Evolutionary conservation across 2,797 vertebrate genomes (phyloP).

Genomic region (Varecia variegata): DNA sequence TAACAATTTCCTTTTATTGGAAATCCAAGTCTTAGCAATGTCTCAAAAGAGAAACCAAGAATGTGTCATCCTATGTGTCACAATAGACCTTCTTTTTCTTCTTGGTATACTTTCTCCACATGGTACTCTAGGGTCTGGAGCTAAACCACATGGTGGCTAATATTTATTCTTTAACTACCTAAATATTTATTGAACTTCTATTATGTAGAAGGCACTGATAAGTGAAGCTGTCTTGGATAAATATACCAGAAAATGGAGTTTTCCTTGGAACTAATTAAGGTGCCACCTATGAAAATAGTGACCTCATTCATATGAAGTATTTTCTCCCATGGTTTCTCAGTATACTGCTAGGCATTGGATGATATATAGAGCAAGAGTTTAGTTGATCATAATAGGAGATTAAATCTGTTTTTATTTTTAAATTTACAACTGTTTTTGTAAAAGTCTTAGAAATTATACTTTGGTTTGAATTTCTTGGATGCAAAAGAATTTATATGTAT

Average conservation of each 20-base stretch:
- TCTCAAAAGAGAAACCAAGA: background rate
- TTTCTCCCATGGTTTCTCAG: constrained; percentile 10
- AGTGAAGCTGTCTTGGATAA: background rate
- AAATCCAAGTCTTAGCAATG: background rate
- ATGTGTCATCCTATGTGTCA: background rate
- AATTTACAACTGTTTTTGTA: background rate
- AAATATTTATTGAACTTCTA: constrained; percentile 45
- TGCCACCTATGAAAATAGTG: background rate
- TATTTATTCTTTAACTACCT: constrained; percentile 2
- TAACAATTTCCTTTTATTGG: constrained; percentile 17
- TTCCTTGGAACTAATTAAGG: background rate
- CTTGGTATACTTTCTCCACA: background rate
- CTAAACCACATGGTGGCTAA: background rate
- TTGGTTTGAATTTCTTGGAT: background rate
- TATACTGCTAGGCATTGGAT: background rate
- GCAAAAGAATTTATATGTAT: background rate
- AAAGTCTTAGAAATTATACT: background rate
- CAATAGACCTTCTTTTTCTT: background rate
- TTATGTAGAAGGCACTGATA: background rate
- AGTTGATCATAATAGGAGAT: background rate
- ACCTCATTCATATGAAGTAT: constrained; percentile 18
- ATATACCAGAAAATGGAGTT: background rate
- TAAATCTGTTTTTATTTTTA: background rate
- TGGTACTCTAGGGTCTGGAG: background rate
- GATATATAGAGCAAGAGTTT: background rate